Evolutionary conservation across 1,140 invertebrate species (phyloP).

Genomic region (Saxidomus purpurata): DNA sequence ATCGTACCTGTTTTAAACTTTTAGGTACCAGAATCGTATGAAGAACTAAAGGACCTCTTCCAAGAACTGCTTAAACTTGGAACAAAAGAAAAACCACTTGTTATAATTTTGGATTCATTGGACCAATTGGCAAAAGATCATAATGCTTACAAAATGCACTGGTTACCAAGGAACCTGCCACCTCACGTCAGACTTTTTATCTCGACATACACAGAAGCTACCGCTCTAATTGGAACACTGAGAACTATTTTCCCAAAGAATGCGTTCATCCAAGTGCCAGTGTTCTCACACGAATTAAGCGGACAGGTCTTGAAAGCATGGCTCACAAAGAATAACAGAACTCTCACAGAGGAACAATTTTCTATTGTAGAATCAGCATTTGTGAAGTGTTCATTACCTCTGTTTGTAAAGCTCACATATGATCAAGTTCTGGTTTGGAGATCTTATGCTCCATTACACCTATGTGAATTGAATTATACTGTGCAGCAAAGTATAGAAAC

Average conservation of each 20-base stretch:
- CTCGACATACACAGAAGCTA: conserved; percentile 73
- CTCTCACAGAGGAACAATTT: conserved; percentile 76
- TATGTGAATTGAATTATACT: conserved; percentile 69
- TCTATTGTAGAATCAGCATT: conserved; percentile 75
- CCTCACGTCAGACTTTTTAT: conserved; percentile 77
- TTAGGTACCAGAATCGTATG: conserved; percentile 67
- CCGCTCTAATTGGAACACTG: conserved; percentile 57
- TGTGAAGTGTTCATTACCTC: conserved; percentile 76
- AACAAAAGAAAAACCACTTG: conserved; percentile 71
- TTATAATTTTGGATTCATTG: conserved; percentile 81
- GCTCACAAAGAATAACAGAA: conserved; percentile 71
- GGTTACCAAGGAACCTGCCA: conserved; percentile 77
- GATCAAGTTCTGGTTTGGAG: conserved; percentile 78
- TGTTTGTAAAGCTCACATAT: conserved; percentile 80
- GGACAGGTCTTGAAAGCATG: conserved; percentile 77
- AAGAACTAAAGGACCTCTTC: conserved; percentile 68
- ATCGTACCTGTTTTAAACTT: no score
- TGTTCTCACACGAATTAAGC: conserved; percentile 71
- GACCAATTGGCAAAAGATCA: conserved; percentile 77
- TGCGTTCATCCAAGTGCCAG: conserved; percentile 75
- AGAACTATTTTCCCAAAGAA: conserved; percentile 89
- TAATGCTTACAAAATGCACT: conserved; percentile 75
- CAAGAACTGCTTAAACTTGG: conserved; percentile 59
- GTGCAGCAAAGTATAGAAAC: conserved; percentile 98
- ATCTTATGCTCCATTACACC: conserved; percentile 73